A percentile compares a stretch with the other conserved stretches of the same genome.
Evolutionary conservation across 2,888 invertebrate genomes (phyloP).

Genomic region (Hydrotaea diabolus): DNA sequence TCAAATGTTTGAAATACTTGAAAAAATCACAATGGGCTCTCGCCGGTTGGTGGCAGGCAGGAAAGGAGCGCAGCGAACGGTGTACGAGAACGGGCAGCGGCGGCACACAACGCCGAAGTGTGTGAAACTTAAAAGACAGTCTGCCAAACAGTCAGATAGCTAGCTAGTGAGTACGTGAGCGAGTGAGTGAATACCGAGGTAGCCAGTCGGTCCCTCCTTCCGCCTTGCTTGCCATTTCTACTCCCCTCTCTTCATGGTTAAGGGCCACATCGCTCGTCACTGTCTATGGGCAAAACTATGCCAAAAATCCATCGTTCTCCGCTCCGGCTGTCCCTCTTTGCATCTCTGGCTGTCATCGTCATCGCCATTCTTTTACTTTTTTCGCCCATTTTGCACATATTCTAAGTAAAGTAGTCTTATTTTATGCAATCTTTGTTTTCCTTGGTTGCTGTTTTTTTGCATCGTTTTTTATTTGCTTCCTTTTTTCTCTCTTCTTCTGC

Average conservation of each 20-base stretch:
- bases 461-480: neutral
- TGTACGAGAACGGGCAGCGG: neutral
- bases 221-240: neutral
- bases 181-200: neutral
- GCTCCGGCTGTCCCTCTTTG: neutral
- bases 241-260: neutral
- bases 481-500: neutral
- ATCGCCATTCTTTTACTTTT: neutral
- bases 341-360: neutral
- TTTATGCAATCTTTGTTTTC: slow-evolving; percentile 45
- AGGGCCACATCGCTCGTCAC: slow-evolving; percentile 10
- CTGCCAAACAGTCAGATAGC: neutral
- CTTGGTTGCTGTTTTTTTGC: slow-evolving; percentile 27
- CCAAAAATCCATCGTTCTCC: slow-evolving; percentile 48
- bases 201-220: neutral
- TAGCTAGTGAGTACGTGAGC: neutral
- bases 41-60: slow-evolving; percentile 35
- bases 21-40: slow-evolving; percentile 4
- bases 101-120: slow-evolving; percentile 43
- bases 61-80: slow-evolving; percentile 2
- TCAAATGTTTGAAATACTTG: slow-evolving; percentile 46
- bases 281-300: slow-evolving; percentile 38
- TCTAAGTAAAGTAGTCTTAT: slow-evolving; percentile 46
- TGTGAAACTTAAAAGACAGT: slow-evolving; percentile 38
- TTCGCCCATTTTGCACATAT: neutral